These are phyloP conservation scores for Camarhynchus parvulus DNA, from an alignment of 2,113 vertebrate genomes.

Conservation along the genomic window DNA sequence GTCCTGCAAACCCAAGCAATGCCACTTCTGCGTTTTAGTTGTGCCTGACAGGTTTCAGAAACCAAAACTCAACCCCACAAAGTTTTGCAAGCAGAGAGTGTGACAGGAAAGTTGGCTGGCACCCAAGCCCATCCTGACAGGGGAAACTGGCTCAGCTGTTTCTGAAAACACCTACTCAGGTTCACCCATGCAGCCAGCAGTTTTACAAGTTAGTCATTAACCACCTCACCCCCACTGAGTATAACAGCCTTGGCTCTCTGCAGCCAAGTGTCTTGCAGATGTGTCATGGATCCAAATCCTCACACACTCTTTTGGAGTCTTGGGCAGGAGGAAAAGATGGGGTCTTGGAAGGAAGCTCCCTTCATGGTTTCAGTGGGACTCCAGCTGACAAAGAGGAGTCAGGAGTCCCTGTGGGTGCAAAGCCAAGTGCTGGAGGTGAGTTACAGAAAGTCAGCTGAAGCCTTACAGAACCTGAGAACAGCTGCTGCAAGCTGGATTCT, in stretches of 20 bases:
- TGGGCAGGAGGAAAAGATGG: background rate
- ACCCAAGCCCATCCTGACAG: conserved; percentile 34
- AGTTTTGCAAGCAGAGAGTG: conserved; percentile 21
- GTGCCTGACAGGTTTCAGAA: conserved; percentile 27
- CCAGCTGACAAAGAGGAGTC: background rate
- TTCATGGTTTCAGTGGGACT: background rate
- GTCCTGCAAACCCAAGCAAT: background rate
- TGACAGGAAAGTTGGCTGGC: conserved; percentile 37
- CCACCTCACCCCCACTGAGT: background rate
- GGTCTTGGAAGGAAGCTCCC: background rate
- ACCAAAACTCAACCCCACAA: background rate
- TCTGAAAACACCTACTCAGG: conserved; percentile 57
- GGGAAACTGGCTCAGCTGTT: conserved; percentile 48
- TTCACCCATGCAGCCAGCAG: background rate
- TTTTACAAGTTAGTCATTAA: conserved; percentile 48
- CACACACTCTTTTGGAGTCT: background rate
- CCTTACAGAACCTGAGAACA: background rate
- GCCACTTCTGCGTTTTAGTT: background rate
- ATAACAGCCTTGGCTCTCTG: background rate
- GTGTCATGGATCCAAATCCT: background rate
- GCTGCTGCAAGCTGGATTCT: background rate
- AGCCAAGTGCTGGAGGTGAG: background rate
- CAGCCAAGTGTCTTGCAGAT: background rate
- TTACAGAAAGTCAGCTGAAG: background rate
- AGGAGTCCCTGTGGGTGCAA: background rate